A percentile compares a stretch with the other conserved stretches of the same genome.
These are phyloP conservation scores for Cyrtorhinus lividipennis DNA, from an alignment of 1,140 invertebrate species.

Conservation along the genomic window DNA sequence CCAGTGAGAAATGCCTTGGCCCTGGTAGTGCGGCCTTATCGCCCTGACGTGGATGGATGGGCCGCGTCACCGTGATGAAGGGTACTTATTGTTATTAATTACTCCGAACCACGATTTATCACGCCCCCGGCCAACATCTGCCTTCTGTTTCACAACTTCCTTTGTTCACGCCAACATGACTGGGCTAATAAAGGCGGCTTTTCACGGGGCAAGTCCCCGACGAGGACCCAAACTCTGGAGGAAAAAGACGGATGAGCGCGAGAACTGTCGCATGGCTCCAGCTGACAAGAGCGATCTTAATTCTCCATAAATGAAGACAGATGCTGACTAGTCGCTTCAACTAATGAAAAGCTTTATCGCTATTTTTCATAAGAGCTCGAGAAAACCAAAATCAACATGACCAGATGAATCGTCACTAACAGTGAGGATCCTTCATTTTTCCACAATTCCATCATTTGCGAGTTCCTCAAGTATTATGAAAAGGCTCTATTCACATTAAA, in stretches of 20 bases:
- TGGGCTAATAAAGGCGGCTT: neutral
- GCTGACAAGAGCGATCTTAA: neutral
- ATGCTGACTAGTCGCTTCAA: neutral
- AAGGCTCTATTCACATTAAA: too few species aligned
- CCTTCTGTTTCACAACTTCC: conserved; percentile 7
- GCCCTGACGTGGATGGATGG: neutral
- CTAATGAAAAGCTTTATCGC: neutral
- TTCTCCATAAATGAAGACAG: neutral
- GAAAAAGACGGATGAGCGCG: neutral
- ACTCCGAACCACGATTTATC: neutral
- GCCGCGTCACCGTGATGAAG: neutral
- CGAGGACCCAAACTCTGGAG: neutral
- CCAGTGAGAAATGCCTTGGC: too few species aligned
- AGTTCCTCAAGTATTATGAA: too few species aligned
- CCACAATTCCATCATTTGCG: too few species aligned
- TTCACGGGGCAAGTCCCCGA: neutral
- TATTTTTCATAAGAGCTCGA: too few species aligned
- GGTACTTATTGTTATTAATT: conserved; percentile 7
- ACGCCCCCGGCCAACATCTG: conserved; percentile 2
- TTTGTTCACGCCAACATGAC: neutral
- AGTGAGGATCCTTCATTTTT: too few species aligned
- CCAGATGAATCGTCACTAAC: too few species aligned
- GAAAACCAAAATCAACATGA: too few species aligned
- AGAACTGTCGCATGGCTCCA: neutral
- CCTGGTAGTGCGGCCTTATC: neutral